Evolutionary conservation across 2,888 invertebrate genomes (phyloP).

Genomic region (Coenonympha glycerion): DNA sequence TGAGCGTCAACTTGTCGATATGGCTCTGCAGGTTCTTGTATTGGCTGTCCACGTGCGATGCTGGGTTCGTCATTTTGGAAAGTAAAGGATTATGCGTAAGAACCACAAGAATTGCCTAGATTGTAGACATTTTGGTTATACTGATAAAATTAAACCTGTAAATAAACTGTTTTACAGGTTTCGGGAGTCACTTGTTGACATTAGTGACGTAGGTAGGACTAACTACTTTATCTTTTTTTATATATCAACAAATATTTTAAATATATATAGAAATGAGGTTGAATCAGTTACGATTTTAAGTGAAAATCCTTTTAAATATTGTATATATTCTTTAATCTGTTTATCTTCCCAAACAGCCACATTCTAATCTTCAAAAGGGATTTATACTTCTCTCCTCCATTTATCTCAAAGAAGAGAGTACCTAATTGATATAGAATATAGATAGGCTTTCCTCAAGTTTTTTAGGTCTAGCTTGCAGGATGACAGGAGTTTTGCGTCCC

Average conservation of each 20-base stretch:
- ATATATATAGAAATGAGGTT: too few species aligned
- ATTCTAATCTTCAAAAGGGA: too few species aligned
- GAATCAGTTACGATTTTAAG: not conserved
- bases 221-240: not conserved
- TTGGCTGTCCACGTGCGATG: slow-evolving; percentile 35
- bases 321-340: too few species aligned
- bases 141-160: not conserved
- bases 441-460: too few species aligned
- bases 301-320: too few species aligned
- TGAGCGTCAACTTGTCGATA: slow-evolving; percentile 47
- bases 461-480: too few species aligned
- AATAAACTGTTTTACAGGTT: not conserved
- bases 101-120: slow-evolving; percentile 6
- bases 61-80: slow-evolving; percentile 34
- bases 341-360: too few species aligned
- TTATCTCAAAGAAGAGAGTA: too few species aligned
- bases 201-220: not conserved
- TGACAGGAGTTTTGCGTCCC: too few species aligned
- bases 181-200: not conserved
- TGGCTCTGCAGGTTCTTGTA: slow-evolving; percentile 42
- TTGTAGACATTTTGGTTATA: slow-evolving; percentile 22
- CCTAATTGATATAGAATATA: too few species aligned
- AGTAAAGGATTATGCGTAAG: not conserved
- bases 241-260: too few species aligned
- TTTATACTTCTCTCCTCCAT: too few species aligned